Base-by-base conservation (phyloP, 1,140 invertebrate genomes). In the Scaptomyza hsui region DNA sequence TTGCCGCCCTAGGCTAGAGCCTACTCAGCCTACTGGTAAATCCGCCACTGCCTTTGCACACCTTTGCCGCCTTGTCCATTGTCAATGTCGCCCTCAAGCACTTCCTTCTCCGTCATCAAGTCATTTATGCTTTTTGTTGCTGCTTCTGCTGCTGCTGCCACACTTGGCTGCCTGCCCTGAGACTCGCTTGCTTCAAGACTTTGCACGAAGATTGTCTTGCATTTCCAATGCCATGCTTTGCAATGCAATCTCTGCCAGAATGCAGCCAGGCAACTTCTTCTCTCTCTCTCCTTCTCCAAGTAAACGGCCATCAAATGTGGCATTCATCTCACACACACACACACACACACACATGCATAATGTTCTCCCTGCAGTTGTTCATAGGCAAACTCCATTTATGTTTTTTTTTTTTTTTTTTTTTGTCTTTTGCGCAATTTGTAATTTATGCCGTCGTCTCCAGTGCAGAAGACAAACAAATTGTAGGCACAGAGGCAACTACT, bases 81-180 rank as follows among this genome's bases (percentile, higher is more conserved):
- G 82, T 86, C 81, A 86, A 86, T 86, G 81, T 86, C 81, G 75
- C 72, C 74, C 76, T 81, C 48, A 64, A 85, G 82, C 62, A 86
- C 61, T 81, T 86, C 73, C 81, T 86, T 69, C 81, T 77, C 37
- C 51, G 65, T 80, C 81, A 72, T 69, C 81, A 82, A 78, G 74
- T 71, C 81, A 70, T 80, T 85, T 79, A 64, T 71, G 74, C 55
- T 51, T 53, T 41, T 53, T 37, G 19, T 10, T 13, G 10, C 44
- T 48, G 53, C 41, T 53, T 45, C 63, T 44, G 29, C 53, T 52
- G 29, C 39, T 37, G n/a, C n/a, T 75, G 72, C 78, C 74, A 81
- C 82, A 78, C 82, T 69, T 81, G 82, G 70, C 26, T 86, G 74
- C 49, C 35, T 57, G 16, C 26, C 48, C 32, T 64, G 64, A 29